phyloP scores from a whole-genome alignment of 2,113 vertebrate species.

The Oreochromis spilurus region DNA sequence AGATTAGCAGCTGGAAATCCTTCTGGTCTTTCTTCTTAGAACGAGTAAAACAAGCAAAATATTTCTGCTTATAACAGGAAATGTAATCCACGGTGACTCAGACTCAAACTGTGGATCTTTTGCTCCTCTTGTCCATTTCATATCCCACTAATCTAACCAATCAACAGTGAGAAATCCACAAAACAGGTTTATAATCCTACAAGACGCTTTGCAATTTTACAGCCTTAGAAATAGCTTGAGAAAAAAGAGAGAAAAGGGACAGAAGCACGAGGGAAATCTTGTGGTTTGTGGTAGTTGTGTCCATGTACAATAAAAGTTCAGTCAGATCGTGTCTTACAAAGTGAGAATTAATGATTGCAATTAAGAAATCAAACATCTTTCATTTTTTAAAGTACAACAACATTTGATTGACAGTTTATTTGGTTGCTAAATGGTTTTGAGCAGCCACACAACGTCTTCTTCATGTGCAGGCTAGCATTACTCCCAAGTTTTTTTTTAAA shows the following conservation, averaged over 20 bases:
- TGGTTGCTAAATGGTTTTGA: background rate
- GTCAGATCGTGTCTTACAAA: background rate
- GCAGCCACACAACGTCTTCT: accelerated
- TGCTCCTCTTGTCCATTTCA: background rate
- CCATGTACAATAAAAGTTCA: background rate
- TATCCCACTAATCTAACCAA: background rate
- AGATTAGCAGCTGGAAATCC: background rate
- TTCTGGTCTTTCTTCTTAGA: background rate
- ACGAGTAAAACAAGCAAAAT: background rate
- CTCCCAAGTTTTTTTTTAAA: background rate
- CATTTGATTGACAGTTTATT: background rate
- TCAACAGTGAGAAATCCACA: background rate
- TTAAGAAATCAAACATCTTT: background rate
- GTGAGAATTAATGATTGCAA: background rate
- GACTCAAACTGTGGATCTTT: accelerated
- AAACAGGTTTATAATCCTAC: background rate
- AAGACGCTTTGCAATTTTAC: background rate
- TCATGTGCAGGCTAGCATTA: accelerated
- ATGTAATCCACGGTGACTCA: background rate
- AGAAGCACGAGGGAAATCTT: background rate
- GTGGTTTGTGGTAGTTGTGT: accelerated
- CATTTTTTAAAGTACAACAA: accelerated
- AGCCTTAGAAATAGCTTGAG: background rate
- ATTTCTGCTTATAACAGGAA: no score
- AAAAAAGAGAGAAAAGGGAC: background rate